Conservation (phyloP, 2,888 invertebrate genomes). For the Carabus problematicus region DNA sequence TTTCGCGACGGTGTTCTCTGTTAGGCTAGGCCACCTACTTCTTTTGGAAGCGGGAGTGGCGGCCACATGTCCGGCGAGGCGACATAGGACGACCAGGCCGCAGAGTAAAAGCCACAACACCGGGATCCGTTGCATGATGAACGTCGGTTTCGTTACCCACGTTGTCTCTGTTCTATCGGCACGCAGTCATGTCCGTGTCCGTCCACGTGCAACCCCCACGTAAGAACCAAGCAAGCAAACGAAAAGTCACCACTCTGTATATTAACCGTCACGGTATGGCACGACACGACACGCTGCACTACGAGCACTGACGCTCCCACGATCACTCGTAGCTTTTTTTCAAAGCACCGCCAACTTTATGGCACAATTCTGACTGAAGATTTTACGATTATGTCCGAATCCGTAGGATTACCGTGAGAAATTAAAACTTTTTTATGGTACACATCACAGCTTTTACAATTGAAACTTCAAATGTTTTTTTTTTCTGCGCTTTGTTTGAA, state of each 20-base stretch:
- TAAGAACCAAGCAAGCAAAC: neutral
- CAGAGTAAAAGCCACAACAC: neutral
- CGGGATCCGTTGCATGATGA: neutral
- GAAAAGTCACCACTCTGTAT: neutral
- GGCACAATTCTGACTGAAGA: neutral
- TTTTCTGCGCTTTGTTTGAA: slow-evolving; percentile 9
- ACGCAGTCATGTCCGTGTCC: slow-evolving; percentile 26
- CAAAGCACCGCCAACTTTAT: too few species aligned
- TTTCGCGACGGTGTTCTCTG: slow-evolving; percentile 1
- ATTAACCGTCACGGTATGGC: too few species aligned
- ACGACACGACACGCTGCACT: too few species aligned
- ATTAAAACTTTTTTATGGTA: slow-evolving; percentile 1
- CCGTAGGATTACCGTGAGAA: neutral
- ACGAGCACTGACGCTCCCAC: too few species aligned
- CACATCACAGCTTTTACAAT: slow-evolving; percentile 12
- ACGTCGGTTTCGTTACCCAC: slow-evolving; percentile 7
- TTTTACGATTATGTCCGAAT: neutral
- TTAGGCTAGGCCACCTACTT: slow-evolving; percentile 28
- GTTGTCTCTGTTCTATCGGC: slow-evolving; percentile 12
- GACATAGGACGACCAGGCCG: slow-evolving; percentile 14
- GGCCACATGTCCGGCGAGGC: slow-evolving; percentile 7
- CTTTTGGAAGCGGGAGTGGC: slow-evolving; percentile 30
- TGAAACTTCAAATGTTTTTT: slow-evolving; percentile 2
- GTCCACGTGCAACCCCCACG: slow-evolving; percentile 10
- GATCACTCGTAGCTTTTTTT: too few species aligned